These are phyloP conservation scores for Temnothorax longispinosus DNA, from an alignment of 1,140 invertebrate species.

Conservation along the genomic window DNA sequence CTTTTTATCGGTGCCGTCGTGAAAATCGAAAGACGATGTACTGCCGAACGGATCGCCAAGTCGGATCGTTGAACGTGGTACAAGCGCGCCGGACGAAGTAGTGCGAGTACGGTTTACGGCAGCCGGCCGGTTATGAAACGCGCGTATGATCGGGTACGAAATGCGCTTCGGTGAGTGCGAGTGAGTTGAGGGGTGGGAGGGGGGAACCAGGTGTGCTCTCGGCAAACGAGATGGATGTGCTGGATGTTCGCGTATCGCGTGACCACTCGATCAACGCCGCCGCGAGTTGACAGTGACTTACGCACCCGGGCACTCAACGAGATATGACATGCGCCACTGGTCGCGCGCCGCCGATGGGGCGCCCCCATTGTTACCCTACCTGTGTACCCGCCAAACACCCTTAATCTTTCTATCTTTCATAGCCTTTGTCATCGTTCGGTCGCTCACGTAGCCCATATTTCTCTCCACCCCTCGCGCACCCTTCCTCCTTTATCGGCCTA, in stretches of 20 bases:
- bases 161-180: slow-evolving; percentile 34
- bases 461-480: background rate
- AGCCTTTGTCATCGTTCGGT: slow-evolving; percentile 58
- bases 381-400: slow-evolving; percentile 60
- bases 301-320: slow-evolving; percentile 77
- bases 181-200: background rate
- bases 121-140: background rate
- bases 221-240: slow-evolving; percentile 80
- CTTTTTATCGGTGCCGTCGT: slow-evolving; percentile 1
- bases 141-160: slow-evolving; percentile 37
- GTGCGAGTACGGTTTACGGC: slow-evolving; percentile 18
- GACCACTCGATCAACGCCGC: slow-evolving; percentile 84
- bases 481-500: slow-evolving; percentile 35
- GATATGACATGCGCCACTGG: slow-evolving; percentile 77
- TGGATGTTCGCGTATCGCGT: slow-evolving; percentile 81
- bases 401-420: slow-evolving; percentile 62
- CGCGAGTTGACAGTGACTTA: slow-evolving; percentile 81
- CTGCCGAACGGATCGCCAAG: background rate
- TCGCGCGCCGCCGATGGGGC: slow-evolving; percentile 36
- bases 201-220: slow-evolving; percentile 65
- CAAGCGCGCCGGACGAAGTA: background rate
- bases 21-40: slow-evolving; percentile 16
- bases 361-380: slow-evolving; percentile 59
- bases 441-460: slow-evolving; percentile 48
- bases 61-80: background rate